A percentile compares a stretch with the other conserved stretches of the same genome.
Conservation (phyloP, 2,888 invertebrate genomes). For the Eledona agricola region DNA sequence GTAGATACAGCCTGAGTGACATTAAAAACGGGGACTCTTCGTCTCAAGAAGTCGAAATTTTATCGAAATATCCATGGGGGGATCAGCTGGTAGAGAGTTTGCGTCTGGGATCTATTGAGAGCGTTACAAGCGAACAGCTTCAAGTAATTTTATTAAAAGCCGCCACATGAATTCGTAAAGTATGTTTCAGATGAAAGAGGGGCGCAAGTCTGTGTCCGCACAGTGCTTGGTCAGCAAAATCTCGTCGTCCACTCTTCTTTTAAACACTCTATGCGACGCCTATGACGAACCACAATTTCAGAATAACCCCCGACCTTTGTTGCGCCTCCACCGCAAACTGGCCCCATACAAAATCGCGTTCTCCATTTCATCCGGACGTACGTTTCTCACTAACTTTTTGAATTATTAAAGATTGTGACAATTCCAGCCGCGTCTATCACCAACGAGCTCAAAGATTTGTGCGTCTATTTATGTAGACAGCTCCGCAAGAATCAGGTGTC, state of each 20-base stretch:
- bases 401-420: slow-evolving; percentile 1
- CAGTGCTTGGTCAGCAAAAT: slow-evolving; percentile 64
- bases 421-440: slow-evolving; percentile 37
- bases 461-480: slow-evolving; percentile 66
- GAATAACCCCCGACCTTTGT: slow-evolving; percentile 59
- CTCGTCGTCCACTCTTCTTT: slow-evolving; percentile 64
- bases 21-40: slow-evolving; percentile 62
- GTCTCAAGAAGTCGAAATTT: slow-evolving; percentile 68
- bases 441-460: slow-evolving; percentile 66
- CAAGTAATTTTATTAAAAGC: slow-evolving; percentile 45
- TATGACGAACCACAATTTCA: slow-evolving; percentile 65
- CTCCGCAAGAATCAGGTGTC: slow-evolving; percentile 63
- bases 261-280: slow-evolving; percentile 69
- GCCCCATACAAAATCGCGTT: slow-evolving; percentile 81
- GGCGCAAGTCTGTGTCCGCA: slow-evolving; percentile 56
- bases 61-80: slow-evolving; percentile 72
- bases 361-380: slow-evolving; percentile 64
- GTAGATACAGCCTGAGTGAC: slow-evolving; percentile 73
- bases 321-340: slow-evolving; percentile 74
- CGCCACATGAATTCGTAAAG: neutral
- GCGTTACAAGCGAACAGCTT: slow-evolving; percentile 45
- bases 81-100: slow-evolving; percentile 72
- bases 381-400: slow-evolving; percentile 34
- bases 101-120: slow-evolving; percentile 52
- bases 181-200: slow-evolving; percentile 56